Base-by-base conservation (phyloP, 2,888 invertebrate genomes). In the Orchesella flavescens region DNA sequence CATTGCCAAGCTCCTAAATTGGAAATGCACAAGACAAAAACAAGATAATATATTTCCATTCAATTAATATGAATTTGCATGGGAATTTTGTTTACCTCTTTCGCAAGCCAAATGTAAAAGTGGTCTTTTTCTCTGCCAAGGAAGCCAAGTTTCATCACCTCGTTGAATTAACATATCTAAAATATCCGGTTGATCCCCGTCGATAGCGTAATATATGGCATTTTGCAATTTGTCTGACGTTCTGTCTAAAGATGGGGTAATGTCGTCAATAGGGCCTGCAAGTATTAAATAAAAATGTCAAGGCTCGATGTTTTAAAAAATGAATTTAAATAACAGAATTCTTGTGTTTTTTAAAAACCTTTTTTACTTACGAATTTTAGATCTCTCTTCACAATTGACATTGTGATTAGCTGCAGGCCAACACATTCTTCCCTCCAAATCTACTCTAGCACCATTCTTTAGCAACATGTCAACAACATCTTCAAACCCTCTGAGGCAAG, bases 401-500 rank as follows among this genome's bases (percentile, higher is more conserved):
- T 92, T 93, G 89, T 94, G 94, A 71, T 66, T 74, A 53, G 93
- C 92, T 10, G 94, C 93, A 0, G 94, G 94, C 91, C 93, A 94
- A 89, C 94, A 95, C 93, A 95, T 93, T 21, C 94, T 91, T 0
- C 94, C 93, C 89, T 94, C 94, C 0, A 93, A 93, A 89, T 94
- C 94, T 17, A 93, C 92, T 86, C 93, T 92, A 13, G 80, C 83
- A 44, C 84, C 68, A 65, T 82, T 77, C 57, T 84, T 80, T 19
- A 79, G 21, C 49, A 85, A 53, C 53, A 84, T 57, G 63, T 79
- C 75, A 34, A 88, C 89, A 89, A 89, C 75, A 43, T 85, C 86
- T 24, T 83, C 84, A 68, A 84, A 92, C 90, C 94, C 95, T 89
- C 93, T 93, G 49, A 93, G 90, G 86, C 94, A 94, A 19, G 95